Evolutionary conservation across 2,888 invertebrate species (phyloP), one percentile per base, ranked within the genome.

Genomic region (Drosophila incognita): DNA sequence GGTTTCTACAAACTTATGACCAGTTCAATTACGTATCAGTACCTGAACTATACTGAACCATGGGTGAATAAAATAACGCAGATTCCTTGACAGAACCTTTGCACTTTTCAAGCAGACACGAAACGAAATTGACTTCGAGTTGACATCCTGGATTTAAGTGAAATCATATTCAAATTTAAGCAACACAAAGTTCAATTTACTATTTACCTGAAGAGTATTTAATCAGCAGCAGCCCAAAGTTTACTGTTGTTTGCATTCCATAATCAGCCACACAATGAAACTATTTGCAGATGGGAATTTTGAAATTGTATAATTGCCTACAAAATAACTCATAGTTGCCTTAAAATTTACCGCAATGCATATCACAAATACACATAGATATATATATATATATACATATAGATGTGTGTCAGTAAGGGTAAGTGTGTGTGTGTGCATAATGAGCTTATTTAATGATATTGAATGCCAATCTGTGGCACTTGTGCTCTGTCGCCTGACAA

Each of bases 401-500:
- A n/a, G 1, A 18, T 13, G 6, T 33, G 15, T 33, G 33, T 48
- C 4, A 4, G 24, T 48, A 4, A 31, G 33, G 3, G 4, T 11
- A 33, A 11, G 21, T 53, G 35, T 51, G n/a, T 52, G 7, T 33
- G 42, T 66, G 35, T 46, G 67, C 66, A 51, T 68, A 68, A 68
- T 57, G 69, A 70, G 68, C 70, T 69, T 42, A 40, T 54, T 69
- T 68, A 24, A 38, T 69, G 42, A 46, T 46, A 58, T 52, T 69
- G 59, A 40, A 67, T 67, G 67, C 42, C 75, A 74, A 59, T 67
- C 62, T 48, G 51, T 59, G 72, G 51, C 52, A 67, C 57, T 57
- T 57, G 10, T 36, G 56, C 27, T 7, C 36, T n/a, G 73, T 38
- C 65, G 46, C 57, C 57, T 35, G 52, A 35, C 57, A 76, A 59